phyloP scores from a whole-genome alignment of 1,140 invertebrate species.

The Paramacrobiotus metropolitanus region DNA sequence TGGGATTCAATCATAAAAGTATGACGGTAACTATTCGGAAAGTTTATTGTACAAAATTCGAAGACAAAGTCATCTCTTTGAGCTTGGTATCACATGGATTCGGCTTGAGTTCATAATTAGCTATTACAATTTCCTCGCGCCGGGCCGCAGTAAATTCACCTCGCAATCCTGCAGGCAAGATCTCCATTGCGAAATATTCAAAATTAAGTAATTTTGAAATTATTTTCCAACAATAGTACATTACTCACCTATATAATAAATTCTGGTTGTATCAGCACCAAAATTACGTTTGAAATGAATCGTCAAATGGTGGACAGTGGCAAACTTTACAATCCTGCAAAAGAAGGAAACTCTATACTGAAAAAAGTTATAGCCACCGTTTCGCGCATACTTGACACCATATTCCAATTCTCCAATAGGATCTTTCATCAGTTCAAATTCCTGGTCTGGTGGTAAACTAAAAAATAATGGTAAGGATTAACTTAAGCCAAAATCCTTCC shows the following conservation, averaged over 20 bases:
- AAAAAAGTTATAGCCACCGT: constrained; percentile 6
- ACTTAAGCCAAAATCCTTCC: no score
- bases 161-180: no score
- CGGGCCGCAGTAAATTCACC: constrained; percentile 65
- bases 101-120: constrained; percentile 60
- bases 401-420: constrained; percentile 56
- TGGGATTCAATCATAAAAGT: no score
- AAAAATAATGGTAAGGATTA: no score
- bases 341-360: constrained; percentile 11
- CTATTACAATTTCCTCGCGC: constrained; percentile 64
- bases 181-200: no score
- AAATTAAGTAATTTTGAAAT: no score
- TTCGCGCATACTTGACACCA: constrained; percentile 45
- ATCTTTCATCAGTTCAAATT: constrained; percentile 66
- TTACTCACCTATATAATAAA: constrained; percentile 93
- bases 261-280: constrained; percentile 51
- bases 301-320: constrained; percentile 57
- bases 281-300: constrained; percentile 69
- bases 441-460: constrained; percentile 45
- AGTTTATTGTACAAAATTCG: neutral
- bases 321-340: constrained; percentile 65
- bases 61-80: constrained; percentile 17
- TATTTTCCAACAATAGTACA: no score
- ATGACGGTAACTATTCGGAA: no score
- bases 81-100: constrained; percentile 60